phyloP scores from a whole-genome alignment of 2,113 vertebrate species.

The Cnemophilus loriae region DNA sequence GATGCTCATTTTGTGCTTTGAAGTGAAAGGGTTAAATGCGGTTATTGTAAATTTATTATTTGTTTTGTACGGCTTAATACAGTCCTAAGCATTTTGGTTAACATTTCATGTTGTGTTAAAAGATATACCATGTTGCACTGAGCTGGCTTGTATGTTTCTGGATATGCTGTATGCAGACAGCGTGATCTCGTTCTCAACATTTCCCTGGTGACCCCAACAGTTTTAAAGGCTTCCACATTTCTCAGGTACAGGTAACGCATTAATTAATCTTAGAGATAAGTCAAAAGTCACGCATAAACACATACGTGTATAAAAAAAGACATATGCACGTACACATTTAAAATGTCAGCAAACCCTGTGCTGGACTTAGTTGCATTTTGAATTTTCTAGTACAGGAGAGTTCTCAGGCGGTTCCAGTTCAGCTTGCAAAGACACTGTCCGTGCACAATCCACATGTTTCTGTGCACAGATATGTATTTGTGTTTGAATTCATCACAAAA shows the following conservation, averaged over 20 bases:
- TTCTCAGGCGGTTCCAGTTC: neutral
- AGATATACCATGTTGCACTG: neutral
- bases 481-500: neutral
- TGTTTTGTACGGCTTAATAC: neutral
- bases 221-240: neutral
- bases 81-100: neutral
- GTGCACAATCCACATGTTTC: neutral
- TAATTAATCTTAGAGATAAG: neutral
- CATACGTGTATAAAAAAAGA: neutral
- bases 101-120: neutral
- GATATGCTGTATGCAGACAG: neutral
- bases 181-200: neutral
- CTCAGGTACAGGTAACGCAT: neutral
- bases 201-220: neutral
- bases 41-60: neutral
- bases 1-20: neutral
- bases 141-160: neutral
- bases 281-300: neutral
- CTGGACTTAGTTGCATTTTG: neutral
- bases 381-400: neutral
- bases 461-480: neutral
- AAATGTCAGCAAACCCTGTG: neutral
- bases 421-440: neutral
- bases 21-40: neutral
- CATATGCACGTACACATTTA: rapidly evolving